Conservation (phyloP, 2,888 invertebrate genomes). For the Phorcus lineatus region DNA sequence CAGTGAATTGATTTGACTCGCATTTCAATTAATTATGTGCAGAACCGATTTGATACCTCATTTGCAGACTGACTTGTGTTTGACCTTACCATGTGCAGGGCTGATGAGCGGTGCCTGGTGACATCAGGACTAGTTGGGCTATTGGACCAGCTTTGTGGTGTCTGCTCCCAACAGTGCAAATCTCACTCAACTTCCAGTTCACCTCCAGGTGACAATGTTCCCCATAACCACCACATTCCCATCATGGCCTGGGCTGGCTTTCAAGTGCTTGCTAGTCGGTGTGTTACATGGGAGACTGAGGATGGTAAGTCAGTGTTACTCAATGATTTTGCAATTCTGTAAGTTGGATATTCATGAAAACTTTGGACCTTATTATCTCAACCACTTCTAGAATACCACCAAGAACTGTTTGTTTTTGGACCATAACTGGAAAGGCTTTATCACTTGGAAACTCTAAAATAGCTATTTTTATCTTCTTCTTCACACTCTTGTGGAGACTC, state of each 20-base stretch:
- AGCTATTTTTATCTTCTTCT: too few relatives aligned
- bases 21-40: too few relatives aligned
- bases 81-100: slow-evolving; percentile 45
- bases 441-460: too few relatives aligned
- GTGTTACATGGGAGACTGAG: slow-evolving; percentile 75
- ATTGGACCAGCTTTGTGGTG: slow-evolving; percentile 73
- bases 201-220: slow-evolving; percentile 57
- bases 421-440: too few relatives aligned
- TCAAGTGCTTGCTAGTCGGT: slow-evolving; percentile 74
- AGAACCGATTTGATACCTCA: too few relatives aligned
- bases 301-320: slow-evolving; percentile 58
- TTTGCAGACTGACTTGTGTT: too few relatives aligned
- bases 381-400: too few relatives aligned
- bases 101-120: slow-evolving; percentile 75
- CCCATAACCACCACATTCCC: slow-evolving; percentile 70
- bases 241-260: slow-evolving; percentile 76
- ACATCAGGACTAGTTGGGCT: slow-evolving; percentile 74
- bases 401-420: too few relatives aligned
- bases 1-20: too few relatives aligned
- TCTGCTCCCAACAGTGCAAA: slow-evolving; percentile 66
- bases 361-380: too few relatives aligned
- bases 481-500: too few relatives aligned
- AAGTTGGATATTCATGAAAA: background rate
- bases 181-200: slow-evolving; percentile 30
- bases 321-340: background rate